A percentile compares a stretch with the other conserved stretches of the same genome.
Evolutionary conservation across 2,888 invertebrate genomes (phyloP).

Genomic region (Timandra comae): DNA sequence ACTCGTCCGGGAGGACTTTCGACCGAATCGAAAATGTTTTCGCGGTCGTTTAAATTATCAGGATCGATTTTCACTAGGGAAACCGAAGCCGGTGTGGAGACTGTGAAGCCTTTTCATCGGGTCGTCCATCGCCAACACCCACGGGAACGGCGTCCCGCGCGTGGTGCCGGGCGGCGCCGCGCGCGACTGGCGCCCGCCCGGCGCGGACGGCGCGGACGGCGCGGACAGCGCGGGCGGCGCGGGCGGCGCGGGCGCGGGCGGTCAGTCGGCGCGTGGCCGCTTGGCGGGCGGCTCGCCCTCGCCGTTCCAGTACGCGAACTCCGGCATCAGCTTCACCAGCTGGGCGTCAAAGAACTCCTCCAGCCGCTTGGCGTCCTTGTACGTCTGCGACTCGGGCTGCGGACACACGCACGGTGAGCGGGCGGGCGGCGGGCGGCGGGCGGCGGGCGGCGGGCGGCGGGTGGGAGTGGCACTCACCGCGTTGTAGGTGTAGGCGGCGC

Average conservation of each 20-base stretch:
- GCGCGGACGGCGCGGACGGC: too few species aligned
- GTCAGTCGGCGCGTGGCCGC: conserved; percentile 47
- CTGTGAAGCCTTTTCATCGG: too few species aligned
- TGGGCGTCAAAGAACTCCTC: conserved; percentile 92
- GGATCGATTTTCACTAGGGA: too few species aligned
- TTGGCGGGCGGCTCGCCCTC: conserved; percentile 54
- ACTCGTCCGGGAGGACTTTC: too few species aligned
- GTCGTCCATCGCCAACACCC: neutral
- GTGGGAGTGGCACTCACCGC: conserved; percentile 77
- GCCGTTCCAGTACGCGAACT: conserved; percentile 78
- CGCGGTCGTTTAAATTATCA: too few species aligned
- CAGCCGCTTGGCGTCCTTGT: conserved; percentile 86
- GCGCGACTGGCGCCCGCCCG: neutral
- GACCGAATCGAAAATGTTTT: too few species aligned
- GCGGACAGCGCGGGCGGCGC: neutral
- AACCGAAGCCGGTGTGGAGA: too few species aligned
- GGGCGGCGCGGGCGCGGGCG: conserved; percentile 7
- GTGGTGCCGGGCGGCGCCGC: neutral
- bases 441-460: neutral
- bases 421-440: conserved; percentile 3
- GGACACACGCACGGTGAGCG: too few species aligned
- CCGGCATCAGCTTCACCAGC: conserved; percentile 87
- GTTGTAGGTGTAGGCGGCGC: conserved; percentile 90
- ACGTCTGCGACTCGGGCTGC: conserved; percentile 86
- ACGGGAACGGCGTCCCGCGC: neutral